Base-by-base conservation (phyloP, 2,797 vertebrate genomes). In the Takifugu rubripes region DNA sequence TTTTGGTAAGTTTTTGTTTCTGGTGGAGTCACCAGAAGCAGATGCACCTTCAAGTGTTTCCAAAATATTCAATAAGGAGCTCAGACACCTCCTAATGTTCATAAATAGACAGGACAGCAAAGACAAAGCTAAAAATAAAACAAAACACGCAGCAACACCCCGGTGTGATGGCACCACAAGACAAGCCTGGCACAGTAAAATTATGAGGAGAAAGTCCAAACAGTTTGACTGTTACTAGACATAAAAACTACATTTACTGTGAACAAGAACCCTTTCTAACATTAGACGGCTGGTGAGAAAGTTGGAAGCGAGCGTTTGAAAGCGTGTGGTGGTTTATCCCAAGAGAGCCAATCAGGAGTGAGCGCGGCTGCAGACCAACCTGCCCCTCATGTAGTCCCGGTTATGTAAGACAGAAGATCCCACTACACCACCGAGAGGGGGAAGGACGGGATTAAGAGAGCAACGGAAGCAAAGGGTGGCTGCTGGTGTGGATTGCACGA, bases 381-480 rank as follows among this genome's bases (percentile, higher is more conserved):
- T 70, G 68, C 54, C 66, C 65, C 55, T 79, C 77, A 70, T 56
- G 61, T 43, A n/a, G 17, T 52, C 61, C 36, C 12, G 49, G 66
- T 87, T 84, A 83, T 53, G 61, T 75, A 83, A 85, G 60, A 24
- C 10, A 64, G 43, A 55, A 75, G 71, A 68, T 77, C 68, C 27
- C 14, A 47, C 27, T n/a, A 46, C 21, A 29, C 59, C 58, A 56
- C 33, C 0, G 46, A 66, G 17, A 42, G 54, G 65, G 56, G 54
- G 10, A 33, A n/a, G 47, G 52, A 51, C 53, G 50, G 51, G 54
- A 68, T 67, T 56, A 67, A 31, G 29, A 56, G 52, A 64, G 58
- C 57, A 52, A 21, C 16, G 44, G 44, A 45, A 33, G 17, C 33
- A 21, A 21, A 25, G 49, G 43, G 15, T 15, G 10, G 14, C 6